These are phyloP conservation scores for Saccopteryx bilineata DNA, from an alignment of 2,113 vertebrate species.

Conservation along the genomic window DNA sequence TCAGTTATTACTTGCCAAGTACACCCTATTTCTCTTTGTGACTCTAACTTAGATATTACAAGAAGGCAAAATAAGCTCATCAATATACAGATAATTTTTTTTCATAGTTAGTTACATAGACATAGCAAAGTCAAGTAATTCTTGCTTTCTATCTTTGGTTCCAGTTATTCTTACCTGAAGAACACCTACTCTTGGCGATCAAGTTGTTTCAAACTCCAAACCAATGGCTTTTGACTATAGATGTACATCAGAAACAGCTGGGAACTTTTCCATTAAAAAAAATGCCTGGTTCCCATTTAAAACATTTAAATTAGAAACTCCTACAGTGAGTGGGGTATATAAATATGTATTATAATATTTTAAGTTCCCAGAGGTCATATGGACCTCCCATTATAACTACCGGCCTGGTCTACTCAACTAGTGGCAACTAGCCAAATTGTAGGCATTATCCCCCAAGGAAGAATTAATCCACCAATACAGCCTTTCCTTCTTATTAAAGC, in stretches of 20 bases:
- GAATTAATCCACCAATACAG: not conserved
- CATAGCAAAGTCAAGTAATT: constrained; percentile 1
- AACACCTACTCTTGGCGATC: not conserved
- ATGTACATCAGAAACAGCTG: not conserved
- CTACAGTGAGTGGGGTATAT: not conserved
- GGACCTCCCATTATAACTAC: not conserved
- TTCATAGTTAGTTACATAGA: not conserved
- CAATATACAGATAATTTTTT: not conserved
- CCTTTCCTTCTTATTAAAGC: not conserved
- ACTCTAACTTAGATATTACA: not conserved
- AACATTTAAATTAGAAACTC: constrained; percentile 29
- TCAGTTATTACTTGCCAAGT: not conserved
- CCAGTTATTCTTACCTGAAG: not conserved
- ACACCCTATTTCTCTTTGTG: not conserved
- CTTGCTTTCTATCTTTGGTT: not conserved
- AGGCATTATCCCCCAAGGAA: not conserved
- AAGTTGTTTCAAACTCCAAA: not conserved
- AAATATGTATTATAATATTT: not conserved
- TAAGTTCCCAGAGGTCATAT: not conserved
- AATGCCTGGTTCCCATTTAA: not conserved
- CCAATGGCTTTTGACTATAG: not conserved
- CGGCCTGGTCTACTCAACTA: not conserved
- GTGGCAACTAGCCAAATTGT: not conserved
- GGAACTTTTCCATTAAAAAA: not conserved
- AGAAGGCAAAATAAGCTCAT: not conserved